Evolutionary conservation across 1,140 invertebrate genomes (phyloP).

Genomic region (Eubasilissa regina): DNA sequence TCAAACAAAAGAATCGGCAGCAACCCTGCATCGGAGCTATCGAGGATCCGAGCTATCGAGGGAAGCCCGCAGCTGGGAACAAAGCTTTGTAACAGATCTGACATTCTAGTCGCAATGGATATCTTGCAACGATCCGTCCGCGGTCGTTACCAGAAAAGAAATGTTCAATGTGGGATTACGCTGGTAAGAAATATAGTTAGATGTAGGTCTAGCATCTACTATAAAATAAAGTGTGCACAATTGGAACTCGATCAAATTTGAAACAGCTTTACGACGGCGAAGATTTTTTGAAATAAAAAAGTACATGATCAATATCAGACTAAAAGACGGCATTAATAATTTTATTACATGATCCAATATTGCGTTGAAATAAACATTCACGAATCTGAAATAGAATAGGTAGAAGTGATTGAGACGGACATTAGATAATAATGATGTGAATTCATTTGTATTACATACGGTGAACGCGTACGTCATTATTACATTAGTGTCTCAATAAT

Average conservation of each 20-base stretch:
- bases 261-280: not conserved
- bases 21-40: not conserved
- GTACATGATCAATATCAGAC: too few relatives aligned
- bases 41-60: not conserved
- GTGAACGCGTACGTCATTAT: too few relatives aligned
- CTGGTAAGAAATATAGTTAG: too few relatives aligned
- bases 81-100: slow-evolving; percentile 43
- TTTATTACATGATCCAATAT: too few relatives aligned
- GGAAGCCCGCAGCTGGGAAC: slow-evolving; percentile 9
- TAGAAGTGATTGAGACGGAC: too few relatives aligned
- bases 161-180: slow-evolving; percentile 12
- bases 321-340: too few relatives aligned
- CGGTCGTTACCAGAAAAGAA: slow-evolving; percentile 8
- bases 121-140: slow-evolving; percentile 14
- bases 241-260: slow-evolving; percentile 11
- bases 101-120: slow-evolving; percentile 2
- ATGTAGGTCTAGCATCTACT: not conserved
- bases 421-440: too few relatives aligned
- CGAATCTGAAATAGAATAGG: too few relatives aligned
- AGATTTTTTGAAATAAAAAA: not conserved
- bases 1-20: slow-evolving; percentile 49
- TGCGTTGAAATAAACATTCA: too few relatives aligned
- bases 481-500: too few relatives aligned
- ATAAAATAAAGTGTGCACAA: not conserved
- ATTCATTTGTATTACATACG: too few relatives aligned